These are phyloP conservation scores for Orientallactaga bullata DNA, from an alignment of 2,113 vertebrate genomes.

Conservation along the genomic window DNA sequence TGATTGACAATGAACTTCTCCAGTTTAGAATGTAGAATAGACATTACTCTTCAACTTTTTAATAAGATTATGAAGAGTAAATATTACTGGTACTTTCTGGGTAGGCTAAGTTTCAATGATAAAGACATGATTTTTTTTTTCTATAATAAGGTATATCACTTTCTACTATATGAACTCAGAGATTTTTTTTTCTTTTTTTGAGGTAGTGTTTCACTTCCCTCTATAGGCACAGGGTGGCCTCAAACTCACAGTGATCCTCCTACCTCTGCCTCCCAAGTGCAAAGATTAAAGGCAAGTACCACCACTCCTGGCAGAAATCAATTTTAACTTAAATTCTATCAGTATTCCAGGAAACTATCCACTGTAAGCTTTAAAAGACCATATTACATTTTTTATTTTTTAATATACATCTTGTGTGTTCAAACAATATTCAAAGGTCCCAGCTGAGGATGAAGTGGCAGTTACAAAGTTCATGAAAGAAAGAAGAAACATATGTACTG, in stretches of 20 bases:
- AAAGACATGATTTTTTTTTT: slow-evolving; percentile 32
- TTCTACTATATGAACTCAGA: neutral
- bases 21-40: neutral
- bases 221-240: too few species aligned
- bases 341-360: neutral
- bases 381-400: slow-evolving; percentile 5
- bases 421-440: neutral
- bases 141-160: neutral
- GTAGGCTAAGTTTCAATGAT: neutral
- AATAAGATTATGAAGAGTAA: neutral
- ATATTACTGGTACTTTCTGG: neutral
- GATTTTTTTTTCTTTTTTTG: neutral
- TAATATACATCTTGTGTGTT: neutral
- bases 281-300: too few species aligned
- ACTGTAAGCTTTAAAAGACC: neutral
- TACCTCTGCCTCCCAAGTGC: too few species aligned
- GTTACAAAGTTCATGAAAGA: neutral
- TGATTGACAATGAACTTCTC: neutral
- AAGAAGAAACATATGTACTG: neutral
- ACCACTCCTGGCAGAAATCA: neutral
- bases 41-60: neutral
- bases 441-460: neutral
- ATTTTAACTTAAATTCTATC: slow-evolving; percentile 23
- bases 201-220: too few species aligned
- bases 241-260: too few species aligned